phyloP scores from a whole-genome alignment of 2,113 vertebrate genomes.

The Pithys albifrons region DNA sequence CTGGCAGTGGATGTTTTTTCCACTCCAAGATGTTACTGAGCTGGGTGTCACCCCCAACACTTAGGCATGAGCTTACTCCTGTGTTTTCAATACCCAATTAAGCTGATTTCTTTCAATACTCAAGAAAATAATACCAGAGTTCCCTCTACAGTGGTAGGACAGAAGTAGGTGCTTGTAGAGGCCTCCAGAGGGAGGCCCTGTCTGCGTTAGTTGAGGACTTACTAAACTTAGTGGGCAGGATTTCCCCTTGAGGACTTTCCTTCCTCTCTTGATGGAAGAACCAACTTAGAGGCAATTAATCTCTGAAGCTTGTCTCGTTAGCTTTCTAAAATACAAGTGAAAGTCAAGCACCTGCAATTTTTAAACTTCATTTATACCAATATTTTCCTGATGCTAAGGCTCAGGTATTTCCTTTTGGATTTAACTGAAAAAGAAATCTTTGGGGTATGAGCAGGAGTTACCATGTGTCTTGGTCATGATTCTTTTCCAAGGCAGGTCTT shows the following conservation, averaged over 20 bases:
- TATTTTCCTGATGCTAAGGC: background rate
- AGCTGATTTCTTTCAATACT: background rate
- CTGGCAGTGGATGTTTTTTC: background rate
- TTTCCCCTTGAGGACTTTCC: background rate
- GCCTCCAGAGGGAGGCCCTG: constrained; percentile 69
- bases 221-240: background rate
- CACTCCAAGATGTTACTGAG: rapidly evolving
- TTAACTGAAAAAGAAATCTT: background rate
- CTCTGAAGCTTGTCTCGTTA: background rate
- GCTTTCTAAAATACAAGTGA: background rate
- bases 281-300: background rate
- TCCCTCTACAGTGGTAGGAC: background rate
- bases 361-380: background rate
- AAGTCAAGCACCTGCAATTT: background rate
- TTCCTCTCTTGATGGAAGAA: background rate
- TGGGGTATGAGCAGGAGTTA: background rate
- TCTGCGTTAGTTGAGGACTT: background rate
- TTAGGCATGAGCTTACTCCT: background rate
- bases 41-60: background rate
- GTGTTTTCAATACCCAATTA: background rate
- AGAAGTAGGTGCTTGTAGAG: constrained; percentile 29
- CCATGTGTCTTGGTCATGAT: rapidly evolving
- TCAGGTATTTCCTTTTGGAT: background rate
- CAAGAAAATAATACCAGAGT: background rate
- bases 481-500: background rate